These are phyloP conservation scores for Urocynchramus pylzowi DNA, from an alignment of 2,113 vertebrate genomes.

Conservation along the genomic window DNA sequence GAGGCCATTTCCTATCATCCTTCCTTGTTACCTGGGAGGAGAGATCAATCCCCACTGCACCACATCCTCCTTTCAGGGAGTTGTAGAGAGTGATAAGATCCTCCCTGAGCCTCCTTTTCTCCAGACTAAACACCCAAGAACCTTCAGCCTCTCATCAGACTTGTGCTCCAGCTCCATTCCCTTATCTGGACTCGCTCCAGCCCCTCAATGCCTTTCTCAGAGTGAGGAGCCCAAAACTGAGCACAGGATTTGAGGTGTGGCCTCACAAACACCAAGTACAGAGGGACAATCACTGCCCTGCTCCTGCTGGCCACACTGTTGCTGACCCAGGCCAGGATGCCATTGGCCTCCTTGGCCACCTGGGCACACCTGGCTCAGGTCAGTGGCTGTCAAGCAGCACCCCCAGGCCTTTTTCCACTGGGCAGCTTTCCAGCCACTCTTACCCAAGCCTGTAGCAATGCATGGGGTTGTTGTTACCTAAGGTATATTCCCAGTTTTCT, in stretches of 20 bases:
- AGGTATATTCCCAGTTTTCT: no score
- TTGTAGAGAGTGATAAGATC: neutral
- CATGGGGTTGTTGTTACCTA: no score
- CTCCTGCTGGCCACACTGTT: neutral
- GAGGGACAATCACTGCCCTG: neutral
- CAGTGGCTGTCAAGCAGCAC: no score
- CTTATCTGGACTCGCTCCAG: neutral
- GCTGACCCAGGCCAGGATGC: no score
- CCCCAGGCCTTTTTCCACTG: neutral
- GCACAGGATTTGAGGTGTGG: no score
- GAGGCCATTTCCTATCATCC: neutral
- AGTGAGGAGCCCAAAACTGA: neutral
- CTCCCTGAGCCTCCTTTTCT: neutral
- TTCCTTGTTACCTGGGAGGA: neutral
- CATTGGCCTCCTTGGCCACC: neutral
- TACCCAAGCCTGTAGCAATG: no score
- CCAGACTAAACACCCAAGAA: neutral
- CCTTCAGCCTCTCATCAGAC: neutral
- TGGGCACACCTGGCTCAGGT: no score
- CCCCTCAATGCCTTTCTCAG: neutral
- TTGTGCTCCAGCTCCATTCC: neutral
- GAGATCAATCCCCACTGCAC: neutral
- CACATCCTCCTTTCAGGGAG: neutral
- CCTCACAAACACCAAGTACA: fast-evolving
- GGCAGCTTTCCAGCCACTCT: neutral